Percentiles rank a stretch among this genome's conserved stretches.
phyloP scores from a whole-genome alignment of 2,797 vertebrate species.

The Smutsia gigantea region DNA sequence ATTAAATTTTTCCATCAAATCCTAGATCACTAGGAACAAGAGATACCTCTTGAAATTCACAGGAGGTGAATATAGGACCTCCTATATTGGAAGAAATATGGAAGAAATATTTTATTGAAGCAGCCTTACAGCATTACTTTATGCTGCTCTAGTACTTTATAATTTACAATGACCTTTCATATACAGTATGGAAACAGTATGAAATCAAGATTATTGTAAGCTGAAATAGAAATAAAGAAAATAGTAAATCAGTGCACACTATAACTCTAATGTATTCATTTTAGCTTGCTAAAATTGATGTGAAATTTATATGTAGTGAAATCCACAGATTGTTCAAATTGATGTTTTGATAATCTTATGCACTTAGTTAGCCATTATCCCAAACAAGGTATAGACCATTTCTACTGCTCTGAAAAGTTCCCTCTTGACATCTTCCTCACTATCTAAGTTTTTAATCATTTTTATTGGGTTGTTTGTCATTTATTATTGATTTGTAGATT shows the following conservation, averaged over 20 bases:
- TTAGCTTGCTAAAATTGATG: not conserved
- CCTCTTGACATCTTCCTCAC: not conserved
- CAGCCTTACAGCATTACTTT: not conserved
- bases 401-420: not conserved
- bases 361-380: not conserved
- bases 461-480: not conserved
- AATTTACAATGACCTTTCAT: not conserved
- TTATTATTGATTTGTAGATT: not conserved
- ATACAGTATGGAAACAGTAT: not conserved
- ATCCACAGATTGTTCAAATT: not conserved
- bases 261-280: not conserved
- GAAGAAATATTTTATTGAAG: not conserved
- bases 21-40: not conserved
- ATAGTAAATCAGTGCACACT: not conserved
- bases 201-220: not conserved
- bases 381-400: not conserved
- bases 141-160: not conserved
- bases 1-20: not conserved
- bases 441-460: not conserved
- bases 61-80: not conserved
- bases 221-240: not conserved
- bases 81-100: too few species aligned
- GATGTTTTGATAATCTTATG: not conserved
- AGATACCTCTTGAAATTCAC: not conserved
- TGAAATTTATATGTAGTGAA: not conserved